phyloP scores from a whole-genome alignment of 2,113 vertebrate genomes.

The Coracopsis vasa region DNA sequence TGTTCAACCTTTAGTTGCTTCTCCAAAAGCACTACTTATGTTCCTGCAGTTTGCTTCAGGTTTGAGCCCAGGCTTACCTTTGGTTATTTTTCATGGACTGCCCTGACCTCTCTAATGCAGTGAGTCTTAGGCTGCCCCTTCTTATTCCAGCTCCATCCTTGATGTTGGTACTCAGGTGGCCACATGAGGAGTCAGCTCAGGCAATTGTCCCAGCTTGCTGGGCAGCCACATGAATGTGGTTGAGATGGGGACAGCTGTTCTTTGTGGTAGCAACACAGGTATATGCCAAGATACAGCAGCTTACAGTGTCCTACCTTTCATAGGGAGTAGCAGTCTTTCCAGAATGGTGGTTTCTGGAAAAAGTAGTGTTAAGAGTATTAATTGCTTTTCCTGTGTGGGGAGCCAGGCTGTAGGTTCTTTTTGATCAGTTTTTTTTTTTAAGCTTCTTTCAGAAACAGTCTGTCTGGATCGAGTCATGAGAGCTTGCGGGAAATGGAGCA shows the following conservation, averaged over 20 bases:
- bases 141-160: neutral
- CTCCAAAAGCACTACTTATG: neutral
- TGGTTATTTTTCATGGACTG: neutral
- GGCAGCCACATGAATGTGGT: neutral
- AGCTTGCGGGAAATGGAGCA: neutral
- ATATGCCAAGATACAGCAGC: rapidly evolving
- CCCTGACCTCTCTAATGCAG: neutral
- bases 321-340: neutral
- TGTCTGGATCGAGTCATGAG: rapidly evolving
- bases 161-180: neutral
- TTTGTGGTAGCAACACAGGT: neutral
- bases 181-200: neutral
- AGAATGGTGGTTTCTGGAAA: neutral
- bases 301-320: neutral
- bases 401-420: neutral
- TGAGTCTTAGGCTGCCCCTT: neutral
- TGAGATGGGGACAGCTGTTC: neutral
- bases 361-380: neutral
- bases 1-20: neutral
- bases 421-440: neutral
- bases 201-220: neutral
- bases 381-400: neutral
- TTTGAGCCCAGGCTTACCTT: neutral
- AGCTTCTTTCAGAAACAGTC: neutral
- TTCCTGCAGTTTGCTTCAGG: neutral